phyloP scores from a whole-genome alignment of 2,113 vertebrate genomes.

The Tiliqua scincoides region DNA sequence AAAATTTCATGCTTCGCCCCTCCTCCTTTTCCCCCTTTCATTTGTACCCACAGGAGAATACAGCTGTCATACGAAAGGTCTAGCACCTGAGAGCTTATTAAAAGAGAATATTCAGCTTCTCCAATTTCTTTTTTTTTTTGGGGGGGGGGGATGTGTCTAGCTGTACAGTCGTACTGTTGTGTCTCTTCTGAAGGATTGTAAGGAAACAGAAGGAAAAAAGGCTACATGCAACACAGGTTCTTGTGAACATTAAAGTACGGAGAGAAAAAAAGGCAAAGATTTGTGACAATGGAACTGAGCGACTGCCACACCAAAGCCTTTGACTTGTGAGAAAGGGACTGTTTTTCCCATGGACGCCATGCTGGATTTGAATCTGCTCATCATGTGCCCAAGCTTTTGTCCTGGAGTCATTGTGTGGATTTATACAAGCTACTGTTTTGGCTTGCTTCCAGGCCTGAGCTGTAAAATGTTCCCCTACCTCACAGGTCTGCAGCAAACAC shows the following conservation, averaged over 20 bases:
- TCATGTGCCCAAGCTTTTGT: too few relatives aligned
- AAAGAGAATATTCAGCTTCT: constrained; percentile 15
- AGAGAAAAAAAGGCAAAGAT: background rate
- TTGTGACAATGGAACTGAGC: background rate
- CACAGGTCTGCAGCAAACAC: too few relatives aligned
- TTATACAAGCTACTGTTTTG: too few relatives aligned
- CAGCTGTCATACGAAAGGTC: background rate
- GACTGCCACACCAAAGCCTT: too few relatives aligned
- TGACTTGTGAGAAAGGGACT: background rate
- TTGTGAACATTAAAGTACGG: background rate
- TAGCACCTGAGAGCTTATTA: constrained; percentile 11
- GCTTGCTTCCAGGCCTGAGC: too few relatives aligned
- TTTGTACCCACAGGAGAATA: constrained; percentile 16
- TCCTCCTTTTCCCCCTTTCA: background rate
- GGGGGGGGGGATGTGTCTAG: background rate
- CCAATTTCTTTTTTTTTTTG: background rate
- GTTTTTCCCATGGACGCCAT: background rate
- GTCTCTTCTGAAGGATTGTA: background rate
- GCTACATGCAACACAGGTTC: background rate
- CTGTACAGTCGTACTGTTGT: background rate
- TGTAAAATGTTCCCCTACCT: too few relatives aligned
- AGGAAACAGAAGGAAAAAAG: background rate
- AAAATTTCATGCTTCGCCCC: background rate
- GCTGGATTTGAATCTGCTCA: background rate
- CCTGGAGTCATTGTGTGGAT: too few relatives aligned